A percentile compares a stretch with the other conserved stretches of the same genome.
These are phyloP conservation scores for Aphrocallistes beatrix DNA, from an alignment of 37 sponge, comb jelly and placozoan genomes.

Conservation along the genomic window DNA sequence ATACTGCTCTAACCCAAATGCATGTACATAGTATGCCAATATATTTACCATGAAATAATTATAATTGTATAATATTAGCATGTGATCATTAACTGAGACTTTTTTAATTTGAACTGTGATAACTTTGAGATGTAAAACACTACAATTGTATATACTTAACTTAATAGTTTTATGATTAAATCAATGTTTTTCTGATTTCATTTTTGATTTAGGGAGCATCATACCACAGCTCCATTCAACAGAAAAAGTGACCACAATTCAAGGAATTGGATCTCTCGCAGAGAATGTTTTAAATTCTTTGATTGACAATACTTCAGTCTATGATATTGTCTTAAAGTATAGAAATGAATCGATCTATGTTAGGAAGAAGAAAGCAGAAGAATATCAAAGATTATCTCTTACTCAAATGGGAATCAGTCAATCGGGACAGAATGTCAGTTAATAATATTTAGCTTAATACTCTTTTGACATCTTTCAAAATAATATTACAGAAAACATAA, in stretches of 20 bases:
- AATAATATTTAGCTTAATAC: not conserved
- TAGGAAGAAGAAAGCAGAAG: not conserved
- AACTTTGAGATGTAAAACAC: too few species aligned
- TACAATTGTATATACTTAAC: too few species aligned
- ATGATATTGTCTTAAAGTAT: not conserved
- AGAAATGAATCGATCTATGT: not conserved
- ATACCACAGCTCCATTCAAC: not conserved
- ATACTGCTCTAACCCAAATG: too few species aligned
- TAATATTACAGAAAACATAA: too few species aligned
- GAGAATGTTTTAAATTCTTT: not conserved
- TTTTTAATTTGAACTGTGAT: too few species aligned
- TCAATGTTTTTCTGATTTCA: too few species aligned
- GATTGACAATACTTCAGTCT: not conserved
- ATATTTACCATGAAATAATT: too few species aligned
- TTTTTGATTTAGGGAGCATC: not conserved
- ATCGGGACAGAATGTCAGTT: not conserved
- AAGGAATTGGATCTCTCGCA: constrained; percentile 1
- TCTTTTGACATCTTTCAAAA: too few species aligned
- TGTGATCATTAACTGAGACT: too few species aligned
- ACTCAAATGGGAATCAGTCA: not conserved
- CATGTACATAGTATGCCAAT: too few species aligned
- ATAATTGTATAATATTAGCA: too few species aligned
- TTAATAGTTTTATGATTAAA: too few species aligned
- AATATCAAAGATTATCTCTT: not conserved
- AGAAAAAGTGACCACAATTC: not conserved